Evolutionary conservation across 30 jellyfish, hydroid and myxozoan species (phyloP).

Genomic region (Pseudorhiza aurosa): DNA sequence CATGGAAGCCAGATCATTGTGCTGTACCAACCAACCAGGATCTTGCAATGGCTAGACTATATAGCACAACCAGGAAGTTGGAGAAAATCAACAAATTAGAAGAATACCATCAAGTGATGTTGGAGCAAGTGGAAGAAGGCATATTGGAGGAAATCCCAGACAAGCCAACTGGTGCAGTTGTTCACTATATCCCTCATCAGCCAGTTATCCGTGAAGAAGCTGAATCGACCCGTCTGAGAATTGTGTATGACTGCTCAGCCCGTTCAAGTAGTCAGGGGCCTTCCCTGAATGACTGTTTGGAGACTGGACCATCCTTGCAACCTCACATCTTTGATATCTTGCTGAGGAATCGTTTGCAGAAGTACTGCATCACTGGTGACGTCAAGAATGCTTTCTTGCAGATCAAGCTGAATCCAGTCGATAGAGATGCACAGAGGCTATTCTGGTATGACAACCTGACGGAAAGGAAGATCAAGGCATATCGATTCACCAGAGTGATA

Average conservation of each 20-base stretch:
- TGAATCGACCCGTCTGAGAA: slow-evolving; percentile 53
- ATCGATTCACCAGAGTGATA: slow-evolving; percentile 75
- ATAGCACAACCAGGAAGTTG: slow-evolving; percentile 58
- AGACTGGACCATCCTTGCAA: slow-evolving; percentile 82
- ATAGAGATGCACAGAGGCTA: slow-evolving; percentile 80
- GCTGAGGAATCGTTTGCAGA: slow-evolving; percentile 71
- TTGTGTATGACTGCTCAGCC: slow-evolving; percentile 76
- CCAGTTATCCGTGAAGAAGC: slow-evolving; percentile 74
- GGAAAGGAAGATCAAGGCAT: slow-evolving; percentile 26
- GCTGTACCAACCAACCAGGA: slow-evolving; percentile 52
- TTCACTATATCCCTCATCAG: slow-evolving; percentile 76
- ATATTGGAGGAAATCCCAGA: slow-evolving; percentile 69
- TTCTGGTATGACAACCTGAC: slow-evolving; percentile 65
- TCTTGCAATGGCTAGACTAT: slow-evolving; percentile 64
- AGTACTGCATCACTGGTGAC: slow-evolving; percentile 72
- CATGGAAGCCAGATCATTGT: slow-evolving; percentile 51
- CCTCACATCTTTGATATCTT: slow-evolving; percentile 60
- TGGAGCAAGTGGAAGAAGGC: slow-evolving; percentile 75
- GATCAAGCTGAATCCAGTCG: slow-evolving; percentile 44
- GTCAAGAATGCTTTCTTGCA: slow-evolving; percentile 81
- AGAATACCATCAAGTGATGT: slow-evolving; percentile 61
- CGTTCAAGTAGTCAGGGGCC: slow-evolving; percentile 44
- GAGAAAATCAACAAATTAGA: slow-evolving; percentile 44
- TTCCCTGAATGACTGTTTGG: slow-evolving; percentile 81
- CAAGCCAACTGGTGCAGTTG: slow-evolving; percentile 58